A percentile compares a stretch with the other conserved stretches of the same genome.
Conservation (phyloP, 2,113 vertebrate species). For the Petrocephalus microphthalmus region DNA sequence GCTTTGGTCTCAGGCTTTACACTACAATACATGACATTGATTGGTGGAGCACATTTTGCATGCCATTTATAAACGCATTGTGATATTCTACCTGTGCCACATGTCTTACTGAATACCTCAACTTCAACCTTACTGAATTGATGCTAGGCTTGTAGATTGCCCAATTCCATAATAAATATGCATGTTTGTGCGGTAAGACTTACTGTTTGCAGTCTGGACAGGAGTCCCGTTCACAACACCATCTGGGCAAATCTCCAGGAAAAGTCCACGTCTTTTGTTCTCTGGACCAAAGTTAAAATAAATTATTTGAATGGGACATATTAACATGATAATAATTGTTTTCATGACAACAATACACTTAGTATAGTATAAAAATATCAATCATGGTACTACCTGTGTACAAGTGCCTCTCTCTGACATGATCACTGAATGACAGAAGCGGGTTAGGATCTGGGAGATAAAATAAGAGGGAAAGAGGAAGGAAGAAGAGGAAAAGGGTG, state of each 20-base stretch:
- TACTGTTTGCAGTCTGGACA: constrained; percentile 45
- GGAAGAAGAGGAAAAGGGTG: constrained; percentile 29
- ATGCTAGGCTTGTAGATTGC: background rate
- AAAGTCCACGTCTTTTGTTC: constrained; percentile 53
- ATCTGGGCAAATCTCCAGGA: constrained; percentile 53
- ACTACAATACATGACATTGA: background rate
- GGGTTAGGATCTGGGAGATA: constrained; percentile 55
- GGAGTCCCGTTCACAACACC: constrained; percentile 53
- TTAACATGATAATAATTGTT: background rate
- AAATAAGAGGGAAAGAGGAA: constrained; percentile 40
- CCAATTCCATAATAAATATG: background rate
- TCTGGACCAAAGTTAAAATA: constrained; percentile 38
- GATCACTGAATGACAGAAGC: constrained; percentile 45
- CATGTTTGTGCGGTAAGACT: constrained; percentile 27
- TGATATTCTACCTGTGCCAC: background rate
- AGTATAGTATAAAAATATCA: background rate
- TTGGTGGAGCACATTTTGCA: background rate
- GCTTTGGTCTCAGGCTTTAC: background rate
- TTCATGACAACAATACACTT: background rate
- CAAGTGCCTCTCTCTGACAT: constrained; percentile 56
- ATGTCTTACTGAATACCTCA: background rate
- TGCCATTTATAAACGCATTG: background rate
- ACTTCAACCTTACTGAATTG: background rate
- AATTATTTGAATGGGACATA: background rate
- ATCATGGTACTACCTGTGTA: constrained; percentile 55